Base-by-base conservation (phyloP, 2,113 vertebrate genomes). In the Henicopernis longicauda region DNA sequence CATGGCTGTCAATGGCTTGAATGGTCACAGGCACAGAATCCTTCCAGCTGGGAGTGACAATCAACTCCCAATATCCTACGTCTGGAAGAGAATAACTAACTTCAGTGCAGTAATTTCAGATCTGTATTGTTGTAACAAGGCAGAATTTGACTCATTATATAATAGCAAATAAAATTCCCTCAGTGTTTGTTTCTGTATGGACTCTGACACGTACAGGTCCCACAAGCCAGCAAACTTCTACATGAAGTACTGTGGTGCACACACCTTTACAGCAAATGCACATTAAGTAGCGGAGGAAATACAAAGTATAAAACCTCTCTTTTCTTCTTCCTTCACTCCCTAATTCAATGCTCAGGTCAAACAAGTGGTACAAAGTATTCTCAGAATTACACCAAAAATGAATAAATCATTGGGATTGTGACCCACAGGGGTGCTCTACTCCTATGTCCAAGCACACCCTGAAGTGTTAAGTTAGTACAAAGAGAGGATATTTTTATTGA, bases 401-500 rank as follows among this genome's bases (percentile, higher is more conserved):
- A 93, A 25, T 9, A 83, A 32, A 40, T 42, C 16, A 5, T 4
- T 34, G 38, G 58, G 80, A 42, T 9, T 42, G 47, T 42, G 76
- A 88, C 69, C 79, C 52, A 47, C 52, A 78, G 81, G 55, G 71
- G 74, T 85, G 82, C 87, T 94, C 40, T 32, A 25, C n/a, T 91
- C 82, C 76, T 84, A 3, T 21, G 70, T 36, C 91, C 78, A 94
- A 95, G 95, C 80, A 79, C 50, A 69, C 36, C 96, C 92, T 95
- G 80, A 71, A 79, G 44, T 69, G 38, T 72, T 66, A 65, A 94
- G 79, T 72, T 96, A 82, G 78, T 95, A 93, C 90, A 94, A 95
- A 94, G 94, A 97, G 89, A 96, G 70, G 78, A 86, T 59, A 59
- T 47, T 81, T 94, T 87, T 94, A 79, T 96, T 97, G 90, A 97